Conservation (phyloP, 2,113 vertebrate genomes). For the Oryzias woworae region DNA sequence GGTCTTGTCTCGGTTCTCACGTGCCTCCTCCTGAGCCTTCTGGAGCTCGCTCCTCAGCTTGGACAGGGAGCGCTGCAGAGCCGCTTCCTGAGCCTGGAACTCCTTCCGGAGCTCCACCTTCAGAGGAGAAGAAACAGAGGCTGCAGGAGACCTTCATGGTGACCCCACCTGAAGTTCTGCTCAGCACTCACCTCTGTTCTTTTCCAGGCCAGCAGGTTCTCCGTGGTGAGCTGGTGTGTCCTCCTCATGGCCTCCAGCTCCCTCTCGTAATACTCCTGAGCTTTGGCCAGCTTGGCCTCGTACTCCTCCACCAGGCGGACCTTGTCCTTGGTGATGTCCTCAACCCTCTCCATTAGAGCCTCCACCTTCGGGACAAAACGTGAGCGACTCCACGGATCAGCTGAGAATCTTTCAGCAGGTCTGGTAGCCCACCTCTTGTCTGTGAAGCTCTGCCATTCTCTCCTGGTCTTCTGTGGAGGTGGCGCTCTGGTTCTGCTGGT, state of each 20-base stretch:
- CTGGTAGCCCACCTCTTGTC: constrained; percentile 74
- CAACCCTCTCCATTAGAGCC: constrained; percentile 84
- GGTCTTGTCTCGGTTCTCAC: constrained; percentile 89
- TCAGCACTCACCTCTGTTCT: constrained; percentile 81
- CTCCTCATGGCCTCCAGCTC: constrained; percentile 94
- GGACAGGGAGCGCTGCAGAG: constrained; percentile 85
- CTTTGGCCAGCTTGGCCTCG: constrained; percentile 89
- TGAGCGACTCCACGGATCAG: no score
- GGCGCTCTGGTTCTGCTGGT: constrained; percentile 87
- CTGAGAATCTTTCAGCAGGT: neutral
- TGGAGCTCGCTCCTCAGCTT: constrained; percentile 80
- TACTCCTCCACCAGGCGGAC: constrained; percentile 90
- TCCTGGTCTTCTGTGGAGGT: constrained; percentile 86
- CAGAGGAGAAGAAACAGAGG: neutral
- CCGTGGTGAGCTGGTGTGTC: constrained; percentile 92
- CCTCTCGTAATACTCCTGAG: constrained; percentile 90
- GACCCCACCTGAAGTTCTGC: neutral
- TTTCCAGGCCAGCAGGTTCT: constrained; percentile 92
- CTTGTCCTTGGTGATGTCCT: constrained; percentile 86
- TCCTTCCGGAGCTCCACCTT: constrained; percentile 89
- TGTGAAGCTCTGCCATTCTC: constrained; percentile 84
- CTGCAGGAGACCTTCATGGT: neutral
- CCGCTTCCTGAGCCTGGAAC: constrained; percentile 91
- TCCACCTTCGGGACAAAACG: constrained; percentile 66
- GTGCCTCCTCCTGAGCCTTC: constrained; percentile 90